phyloP scores from a whole-genome alignment of 2,888 invertebrate genomes.

The Dione vanillae region DNA sequence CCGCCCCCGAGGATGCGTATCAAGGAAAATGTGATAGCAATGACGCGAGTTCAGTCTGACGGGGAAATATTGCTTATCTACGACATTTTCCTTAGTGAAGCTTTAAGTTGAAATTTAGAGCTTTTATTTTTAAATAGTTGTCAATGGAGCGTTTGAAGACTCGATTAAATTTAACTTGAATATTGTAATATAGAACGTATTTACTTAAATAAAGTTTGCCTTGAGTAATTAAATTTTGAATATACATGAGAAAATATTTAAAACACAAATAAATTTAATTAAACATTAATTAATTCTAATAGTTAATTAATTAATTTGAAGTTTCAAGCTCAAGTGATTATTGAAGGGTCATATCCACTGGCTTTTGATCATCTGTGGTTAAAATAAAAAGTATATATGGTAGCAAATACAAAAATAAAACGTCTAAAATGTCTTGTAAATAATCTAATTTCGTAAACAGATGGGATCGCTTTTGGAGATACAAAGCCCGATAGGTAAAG shows the following conservation, averaged over 20 bases:
- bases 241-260: too few species aligned
- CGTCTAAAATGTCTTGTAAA: too few species aligned
- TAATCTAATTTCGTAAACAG: conserved; percentile 70
- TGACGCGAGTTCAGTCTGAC: conserved; percentile 41
- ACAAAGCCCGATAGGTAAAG: conserved; percentile 88
- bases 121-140: conserved; percentile 17
- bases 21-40: conserved; percentile 43
- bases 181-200: background rate
- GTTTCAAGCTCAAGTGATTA: too few species aligned
- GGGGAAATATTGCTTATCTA: conserved; percentile 42
- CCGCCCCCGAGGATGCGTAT: conserved; percentile 39
- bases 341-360: too few species aligned
- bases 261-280: too few species aligned
- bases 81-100: conserved; percentile 35
- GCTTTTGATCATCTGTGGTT: too few species aligned
- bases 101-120: conserved; percentile 33
- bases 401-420: too few species aligned
- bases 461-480: conserved; percentile 91
- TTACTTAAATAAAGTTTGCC: background rate
- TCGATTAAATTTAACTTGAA: background rate
- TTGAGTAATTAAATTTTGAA: too few species aligned
- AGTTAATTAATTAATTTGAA: too few species aligned
- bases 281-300: too few species aligned
- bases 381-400: too few species aligned
- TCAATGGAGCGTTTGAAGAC: conserved; percentile 2